Conservation (phyloP, 2,888 invertebrate genomes). For the Leucophenga montana region DNA sequence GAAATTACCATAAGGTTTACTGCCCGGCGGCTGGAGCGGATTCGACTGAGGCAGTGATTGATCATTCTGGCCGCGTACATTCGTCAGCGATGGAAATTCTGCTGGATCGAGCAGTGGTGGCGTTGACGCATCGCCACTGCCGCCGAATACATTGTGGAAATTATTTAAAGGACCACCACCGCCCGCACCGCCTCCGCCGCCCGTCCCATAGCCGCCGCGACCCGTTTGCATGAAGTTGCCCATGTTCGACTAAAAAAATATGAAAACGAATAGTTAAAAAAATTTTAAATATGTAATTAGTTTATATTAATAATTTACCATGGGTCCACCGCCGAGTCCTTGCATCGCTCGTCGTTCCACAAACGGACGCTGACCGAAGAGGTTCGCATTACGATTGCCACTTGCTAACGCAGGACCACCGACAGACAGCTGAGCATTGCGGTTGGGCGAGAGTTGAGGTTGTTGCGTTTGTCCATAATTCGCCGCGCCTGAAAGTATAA, state of each 20-base stretch:
- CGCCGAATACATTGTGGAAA: slow-evolving; percentile 89
- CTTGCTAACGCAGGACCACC: slow-evolving; percentile 77
- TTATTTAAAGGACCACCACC: slow-evolving; percentile 78
- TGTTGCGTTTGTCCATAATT: slow-evolving; percentile 75
- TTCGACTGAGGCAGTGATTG: slow-evolving; percentile 85
- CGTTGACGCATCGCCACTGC: slow-evolving; percentile 82
- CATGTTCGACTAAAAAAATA: slow-evolving; percentile 76
- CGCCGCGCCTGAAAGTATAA: slow-evolving; percentile 66
- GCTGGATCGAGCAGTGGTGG: slow-evolving; percentile 92
- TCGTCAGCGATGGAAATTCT: slow-evolving; percentile 92
- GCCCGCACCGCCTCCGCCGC: slow-evolving; percentile 76
- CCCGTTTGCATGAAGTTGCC: slow-evolving; percentile 77
- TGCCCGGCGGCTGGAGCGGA: slow-evolving; percentile 90
- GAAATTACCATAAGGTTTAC: slow-evolving; percentile 90
- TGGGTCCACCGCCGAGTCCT: slow-evolving; percentile 72
- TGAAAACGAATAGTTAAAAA: slow-evolving; percentile 16
- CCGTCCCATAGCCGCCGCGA: slow-evolving; percentile 76
- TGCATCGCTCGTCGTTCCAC: slow-evolving; percentile 82
- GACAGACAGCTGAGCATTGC: slow-evolving; percentile 75
- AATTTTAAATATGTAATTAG: slow-evolving; percentile 10
- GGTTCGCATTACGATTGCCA: slow-evolving; percentile 75
- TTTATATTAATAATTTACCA: slow-evolving; percentile 60
- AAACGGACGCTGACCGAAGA: slow-evolving; percentile 87
- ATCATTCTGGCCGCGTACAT: slow-evolving; percentile 86
- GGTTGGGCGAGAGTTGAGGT: slow-evolving; percentile 77